A percentile compares a stretch with the other conserved stretches of the same genome.
Evolutionary conservation across 1,140 invertebrate genomes (phyloP).

Genomic region (Phymorhynchus buccinoides): DNA sequence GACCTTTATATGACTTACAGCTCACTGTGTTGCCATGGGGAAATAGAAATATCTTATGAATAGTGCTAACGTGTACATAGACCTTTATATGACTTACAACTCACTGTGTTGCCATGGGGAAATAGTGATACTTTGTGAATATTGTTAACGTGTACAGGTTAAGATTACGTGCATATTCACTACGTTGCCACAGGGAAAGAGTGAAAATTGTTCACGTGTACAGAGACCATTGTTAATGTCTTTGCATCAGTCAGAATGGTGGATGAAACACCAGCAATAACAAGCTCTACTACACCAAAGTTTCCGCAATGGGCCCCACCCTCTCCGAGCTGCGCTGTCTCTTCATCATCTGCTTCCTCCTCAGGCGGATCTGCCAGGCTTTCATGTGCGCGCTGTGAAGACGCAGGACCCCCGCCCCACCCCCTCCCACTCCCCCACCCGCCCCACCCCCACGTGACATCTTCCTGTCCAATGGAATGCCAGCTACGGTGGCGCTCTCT

Average conservation of each 20-base stretch:
- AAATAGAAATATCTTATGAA: too few relatives aligned
- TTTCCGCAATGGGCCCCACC: neutral
- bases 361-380: slow-evolving; percentile 31
- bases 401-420: neutral
- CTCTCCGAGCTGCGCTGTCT: neutral
- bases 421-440: too few relatives aligned
- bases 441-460: neutral
- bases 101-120: too few relatives aligned
- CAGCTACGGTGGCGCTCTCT: neutral
- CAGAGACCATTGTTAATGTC: too few relatives aligned
- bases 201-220: too few relatives aligned
- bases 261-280: neutral
- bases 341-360: slow-evolving; percentile 23
- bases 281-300: neutral
- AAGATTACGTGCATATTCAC: neutral
- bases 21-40: too few relatives aligned
- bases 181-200: neutral
- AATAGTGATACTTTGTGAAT: too few relatives aligned
- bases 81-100: too few relatives aligned
- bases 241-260: neutral
- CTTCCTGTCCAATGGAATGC: neutral
- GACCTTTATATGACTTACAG: too few relatives aligned
- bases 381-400: slow-evolving; percentile 35
- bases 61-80: too few relatives aligned
- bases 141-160: neutral